These are phyloP conservation scores for Leuciscus waleckii DNA, from an alignment of 2,797 vertebrate species.

Conservation along the genomic window DNA sequence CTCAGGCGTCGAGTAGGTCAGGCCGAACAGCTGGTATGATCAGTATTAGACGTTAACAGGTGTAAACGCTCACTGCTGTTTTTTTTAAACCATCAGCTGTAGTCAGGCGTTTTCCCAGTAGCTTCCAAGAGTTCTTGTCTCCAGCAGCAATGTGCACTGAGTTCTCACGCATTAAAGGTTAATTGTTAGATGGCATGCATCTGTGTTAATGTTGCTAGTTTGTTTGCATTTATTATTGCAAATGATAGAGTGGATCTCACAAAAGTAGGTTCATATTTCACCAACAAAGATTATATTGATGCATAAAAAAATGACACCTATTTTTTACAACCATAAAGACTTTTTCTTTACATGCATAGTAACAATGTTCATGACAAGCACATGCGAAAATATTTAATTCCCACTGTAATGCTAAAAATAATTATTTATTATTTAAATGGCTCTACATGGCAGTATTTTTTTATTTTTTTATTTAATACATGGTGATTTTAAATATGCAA, in stretches of 20 bases:
- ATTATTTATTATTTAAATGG: neutral
- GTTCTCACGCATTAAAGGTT: neutral
- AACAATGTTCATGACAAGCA: neutral
- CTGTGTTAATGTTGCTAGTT: neutral
- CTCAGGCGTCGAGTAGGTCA: neutral
- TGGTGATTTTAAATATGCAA: neutral
- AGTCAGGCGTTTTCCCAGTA: neutral
- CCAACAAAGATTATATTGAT: neutral
- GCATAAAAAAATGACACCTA: neutral
- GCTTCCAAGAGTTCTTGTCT: neutral
- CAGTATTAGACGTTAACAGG: constrained; percentile 30
- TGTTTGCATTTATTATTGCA: constrained; percentile 11
- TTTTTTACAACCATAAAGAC: neutral
- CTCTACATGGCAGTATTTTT: neutral
- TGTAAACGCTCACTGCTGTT: constrained; percentile 13
- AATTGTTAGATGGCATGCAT: neutral
- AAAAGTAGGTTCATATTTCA: neutral
- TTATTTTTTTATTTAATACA: neutral
- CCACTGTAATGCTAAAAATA: neutral
- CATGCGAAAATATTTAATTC: neutral
- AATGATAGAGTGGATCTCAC: neutral
- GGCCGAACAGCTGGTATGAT: constrained; percentile 32
- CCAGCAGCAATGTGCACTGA: neutral
- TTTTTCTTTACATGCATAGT: neutral
- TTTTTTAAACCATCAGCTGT: constrained; percentile 45